Evolutionary conservation across 1,140 invertebrate genomes (phyloP).

Genomic region (Lordiphosa stackelbergi): DNA sequence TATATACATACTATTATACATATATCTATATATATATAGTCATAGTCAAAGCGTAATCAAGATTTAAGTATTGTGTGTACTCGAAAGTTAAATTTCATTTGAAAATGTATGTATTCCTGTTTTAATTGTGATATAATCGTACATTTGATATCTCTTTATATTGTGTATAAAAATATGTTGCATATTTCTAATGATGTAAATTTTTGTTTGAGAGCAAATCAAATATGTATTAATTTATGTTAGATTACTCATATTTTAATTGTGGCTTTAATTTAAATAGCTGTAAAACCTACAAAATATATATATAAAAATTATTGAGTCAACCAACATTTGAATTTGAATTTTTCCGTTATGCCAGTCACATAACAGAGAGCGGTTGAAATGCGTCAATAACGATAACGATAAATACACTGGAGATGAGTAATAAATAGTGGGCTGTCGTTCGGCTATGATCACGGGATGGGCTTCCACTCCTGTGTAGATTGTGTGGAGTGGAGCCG

Average conservation of each 20-base stretch:
- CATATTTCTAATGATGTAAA: constrained; percentile 63
- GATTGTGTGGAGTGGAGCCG: too few relatives aligned
- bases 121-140: constrained; percentile 74
- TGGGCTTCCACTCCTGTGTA: too few relatives aligned
- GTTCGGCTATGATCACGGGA: too few relatives aligned
- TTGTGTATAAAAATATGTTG: constrained; percentile 50
- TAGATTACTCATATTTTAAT: neutral
- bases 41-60: constrained; percentile 29
- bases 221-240: constrained; percentile 19
- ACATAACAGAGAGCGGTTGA: too few relatives aligned
- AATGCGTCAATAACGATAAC: too few relatives aligned
- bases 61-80: constrained; percentile 15
- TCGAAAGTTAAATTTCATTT: constrained; percentile 52
- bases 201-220: constrained; percentile 43
- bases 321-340: constrained; percentile 9
- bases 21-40: constrained; percentile 32
- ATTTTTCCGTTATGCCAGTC: too few relatives aligned
- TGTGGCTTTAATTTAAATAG: constrained; percentile 63
- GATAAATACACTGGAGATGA: too few relatives aligned
- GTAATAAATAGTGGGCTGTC: too few relatives aligned
- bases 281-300: constrained; percentile 23
- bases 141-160: constrained; percentile 65
- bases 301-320: constrained; percentile 31
- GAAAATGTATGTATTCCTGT: constrained; percentile 69
- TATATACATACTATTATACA: constrained; percentile 44